phyloP scores from a whole-genome alignment of 2,113 vertebrate species.

The Eidolon helvum region DNA sequence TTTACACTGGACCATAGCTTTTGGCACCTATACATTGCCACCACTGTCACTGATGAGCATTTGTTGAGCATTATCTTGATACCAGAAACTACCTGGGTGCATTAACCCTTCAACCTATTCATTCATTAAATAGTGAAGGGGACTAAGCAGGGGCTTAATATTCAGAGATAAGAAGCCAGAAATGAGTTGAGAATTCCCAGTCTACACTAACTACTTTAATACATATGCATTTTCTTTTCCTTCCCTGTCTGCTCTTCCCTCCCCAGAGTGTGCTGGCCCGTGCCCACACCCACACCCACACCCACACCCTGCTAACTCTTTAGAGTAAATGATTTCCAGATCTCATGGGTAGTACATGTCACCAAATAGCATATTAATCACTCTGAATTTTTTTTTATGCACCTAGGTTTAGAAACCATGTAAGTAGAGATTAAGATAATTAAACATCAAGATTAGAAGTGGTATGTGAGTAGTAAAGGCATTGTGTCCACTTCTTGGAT shows the following conservation, averaged over 20 bases:
- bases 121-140: constrained; percentile 34
- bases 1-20: not conserved
- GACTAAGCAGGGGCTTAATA: constrained; percentile 39
- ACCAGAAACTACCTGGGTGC: constrained; percentile 7
- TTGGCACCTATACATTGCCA: not conserved
- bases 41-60: not conserved
- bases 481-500: not conserved
- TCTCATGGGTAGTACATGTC: not conserved
- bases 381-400: not conserved
- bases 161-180: constrained; percentile 24
- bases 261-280: not conserved
- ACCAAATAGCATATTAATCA: constrained; percentile 31
- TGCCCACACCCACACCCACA: not conserved
- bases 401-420: constrained; percentile 16
- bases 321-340: constrained; percentile 27
- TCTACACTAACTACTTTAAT: not conserved
- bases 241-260: not conserved
- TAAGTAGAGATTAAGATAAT: constrained; percentile 53
- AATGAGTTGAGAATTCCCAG: constrained; percentile 19
- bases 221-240: not conserved
- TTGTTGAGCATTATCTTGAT: not conserved
- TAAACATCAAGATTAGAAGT: constrained; percentile 29
- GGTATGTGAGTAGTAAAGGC: constrained; percentile 25
- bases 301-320: not conserved
- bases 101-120: constrained; percentile 1